phyloP scores from a whole-genome alignment of 2,797 vertebrate species.

The Ataeniobius toweri region DNA sequence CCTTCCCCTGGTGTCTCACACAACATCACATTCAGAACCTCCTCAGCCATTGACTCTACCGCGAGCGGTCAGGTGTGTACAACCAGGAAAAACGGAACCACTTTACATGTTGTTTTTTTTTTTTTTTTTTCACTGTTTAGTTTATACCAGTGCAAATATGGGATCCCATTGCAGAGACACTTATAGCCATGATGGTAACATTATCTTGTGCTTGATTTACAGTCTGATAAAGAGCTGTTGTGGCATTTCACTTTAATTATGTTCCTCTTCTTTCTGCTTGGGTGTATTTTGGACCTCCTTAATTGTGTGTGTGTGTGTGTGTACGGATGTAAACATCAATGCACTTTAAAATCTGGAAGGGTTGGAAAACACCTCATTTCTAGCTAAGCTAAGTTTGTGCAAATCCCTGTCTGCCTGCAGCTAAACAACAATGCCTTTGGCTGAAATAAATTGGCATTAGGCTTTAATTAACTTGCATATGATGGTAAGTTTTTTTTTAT shows the following conservation, averaged over 20 bases:
- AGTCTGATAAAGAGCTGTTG: conserved; percentile 6
- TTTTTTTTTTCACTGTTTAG: background rate
- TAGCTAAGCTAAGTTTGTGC: conserved; percentile 18
- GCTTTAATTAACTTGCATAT: conserved; percentile 57
- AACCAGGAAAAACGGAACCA: conserved; percentile 31
- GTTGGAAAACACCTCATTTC: conserved; percentile 33
- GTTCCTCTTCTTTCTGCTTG: conserved; percentile 2
- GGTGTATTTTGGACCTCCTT: conserved; percentile 5
- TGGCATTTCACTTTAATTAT: conserved; percentile 7
- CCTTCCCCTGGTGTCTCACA: conserved; percentile 52
- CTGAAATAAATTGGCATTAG: conserved; percentile 32
- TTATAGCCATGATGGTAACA: background rate
- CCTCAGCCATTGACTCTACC: conserved; percentile 31
- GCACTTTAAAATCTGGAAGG: conserved; percentile 30
- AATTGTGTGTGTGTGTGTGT: background rate
- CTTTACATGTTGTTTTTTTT: background rate
- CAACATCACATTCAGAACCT: conserved; percentile 33
- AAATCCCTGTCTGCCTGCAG: conserved; percentile 30
- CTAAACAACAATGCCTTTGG: conserved; percentile 22
- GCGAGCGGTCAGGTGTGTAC: conserved; percentile 3
- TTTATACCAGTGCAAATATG: background rate
- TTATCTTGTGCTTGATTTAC: background rate
- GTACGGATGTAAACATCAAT: conserved; percentile 2
- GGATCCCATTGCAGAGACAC: background rate
- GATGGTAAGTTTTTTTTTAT: conserved; percentile 44